phyloP scores from a whole-genome alignment of 2,888 invertebrate species.

The Allacma fusca region DNA sequence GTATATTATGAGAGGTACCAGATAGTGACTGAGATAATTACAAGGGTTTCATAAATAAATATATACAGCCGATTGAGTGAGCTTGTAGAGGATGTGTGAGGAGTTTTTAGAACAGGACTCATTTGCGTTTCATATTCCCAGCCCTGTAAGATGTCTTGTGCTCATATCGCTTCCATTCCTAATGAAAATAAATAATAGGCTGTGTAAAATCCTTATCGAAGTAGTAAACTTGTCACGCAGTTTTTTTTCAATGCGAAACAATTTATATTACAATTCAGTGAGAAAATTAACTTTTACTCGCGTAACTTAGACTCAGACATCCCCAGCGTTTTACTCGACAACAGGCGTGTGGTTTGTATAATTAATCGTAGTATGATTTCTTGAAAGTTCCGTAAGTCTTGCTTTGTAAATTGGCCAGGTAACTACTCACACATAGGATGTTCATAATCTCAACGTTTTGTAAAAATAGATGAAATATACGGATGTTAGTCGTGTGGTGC shows the following conservation, averaged over 20 bases:
- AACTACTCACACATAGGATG: background rate
- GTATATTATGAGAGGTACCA: too few relatives aligned
- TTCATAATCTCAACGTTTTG: background rate
- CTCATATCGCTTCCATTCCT: background rate
- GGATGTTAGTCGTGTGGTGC: constrained; percentile 23
- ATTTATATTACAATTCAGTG: background rate
- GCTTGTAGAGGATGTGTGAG: too few relatives aligned
- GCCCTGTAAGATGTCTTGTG: background rate
- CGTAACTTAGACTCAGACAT: too few relatives aligned
- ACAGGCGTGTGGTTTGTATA: background rate
- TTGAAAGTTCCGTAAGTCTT: background rate
- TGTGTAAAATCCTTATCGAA: background rate
- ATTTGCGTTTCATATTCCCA: too few relatives aligned
- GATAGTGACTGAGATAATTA: too few relatives aligned
- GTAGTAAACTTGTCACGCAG: constrained; percentile 8
- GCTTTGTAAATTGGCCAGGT: background rate
- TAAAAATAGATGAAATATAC: constrained; percentile 2
- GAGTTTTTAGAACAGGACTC: too few relatives aligned
- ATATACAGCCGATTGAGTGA: too few relatives aligned
- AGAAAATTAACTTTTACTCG: background rate
- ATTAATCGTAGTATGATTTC: background rate
- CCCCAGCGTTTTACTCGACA: too few relatives aligned
- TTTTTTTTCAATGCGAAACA: constrained; percentile 1
- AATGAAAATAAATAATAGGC: background rate
- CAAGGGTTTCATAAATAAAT: too few relatives aligned